Conservation (phyloP, 2,888 invertebrate genomes). For the Asteroscopus sphinx region DNA sequence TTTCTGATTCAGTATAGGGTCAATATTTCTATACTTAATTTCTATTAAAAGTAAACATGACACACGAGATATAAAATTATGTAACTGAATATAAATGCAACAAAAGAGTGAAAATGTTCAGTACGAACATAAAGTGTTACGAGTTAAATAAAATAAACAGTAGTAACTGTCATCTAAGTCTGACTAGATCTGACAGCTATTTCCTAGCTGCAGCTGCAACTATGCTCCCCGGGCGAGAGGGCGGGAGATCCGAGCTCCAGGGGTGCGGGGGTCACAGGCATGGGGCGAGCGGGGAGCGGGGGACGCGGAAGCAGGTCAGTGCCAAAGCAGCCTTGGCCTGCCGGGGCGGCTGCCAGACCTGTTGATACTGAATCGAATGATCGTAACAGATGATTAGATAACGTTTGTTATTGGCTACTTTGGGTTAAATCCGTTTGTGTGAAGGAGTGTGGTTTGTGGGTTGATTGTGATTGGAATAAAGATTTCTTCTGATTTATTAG, state of each 20-base stretch:
- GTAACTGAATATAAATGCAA: neutral
- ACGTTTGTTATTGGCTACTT: constrained; percentile 38
- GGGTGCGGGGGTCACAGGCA: constrained; percentile 27
- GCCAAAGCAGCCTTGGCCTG: constrained; percentile 75
- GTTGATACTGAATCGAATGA: constrained; percentile 70
- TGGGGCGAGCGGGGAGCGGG: constrained; percentile 34
- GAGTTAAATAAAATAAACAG: constrained; percentile 3
- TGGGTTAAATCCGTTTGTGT: constrained; percentile 15
- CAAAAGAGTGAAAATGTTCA: neutral
- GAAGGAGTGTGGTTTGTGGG: constrained; percentile 24
- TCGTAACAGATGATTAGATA: constrained; percentile 46
- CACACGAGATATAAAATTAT: neutral
- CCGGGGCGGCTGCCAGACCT: constrained; percentile 68
- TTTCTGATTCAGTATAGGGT: neutral
- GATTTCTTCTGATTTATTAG: neutral
- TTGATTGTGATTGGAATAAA: constrained; percentile 6
- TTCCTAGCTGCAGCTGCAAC: constrained; percentile 58
- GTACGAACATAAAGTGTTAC: neutral
- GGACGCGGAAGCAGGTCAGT: constrained; percentile 77
- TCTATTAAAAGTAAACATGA: neutral
- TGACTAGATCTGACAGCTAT: constrained; percentile 32
- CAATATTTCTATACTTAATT: neutral
- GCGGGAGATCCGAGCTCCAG: constrained; percentile 43
- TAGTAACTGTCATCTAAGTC: constrained; percentile 17
- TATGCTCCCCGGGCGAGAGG: constrained; percentile 47